Base-by-base conservation (phyloP, 2,888 invertebrate genomes). In the Diarsia brunnea region DNA sequence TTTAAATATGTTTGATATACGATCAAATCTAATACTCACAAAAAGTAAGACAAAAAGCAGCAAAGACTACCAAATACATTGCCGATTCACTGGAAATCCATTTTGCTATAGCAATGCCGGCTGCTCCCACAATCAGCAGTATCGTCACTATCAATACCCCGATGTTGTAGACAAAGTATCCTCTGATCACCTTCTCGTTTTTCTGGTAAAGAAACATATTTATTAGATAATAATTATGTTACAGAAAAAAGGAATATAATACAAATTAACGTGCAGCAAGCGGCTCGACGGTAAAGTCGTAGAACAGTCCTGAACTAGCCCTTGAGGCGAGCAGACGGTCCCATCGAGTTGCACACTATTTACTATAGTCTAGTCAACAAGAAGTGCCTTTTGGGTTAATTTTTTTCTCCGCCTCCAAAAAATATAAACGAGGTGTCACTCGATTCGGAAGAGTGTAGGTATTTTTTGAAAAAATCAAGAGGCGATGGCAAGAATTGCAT, bases 191-290 rank as follows among this genome's bases (percentile, higher is more conserved):
- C 16, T 72, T 72, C 5, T 51, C 63, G 19, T 82, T 74, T 89
- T 88, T 89, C 89, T 89, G 84, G 43, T 75, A 81, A 77, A 38
- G 61, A 61, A n/a, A 61, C 24, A 27, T 2, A n/a, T 66, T 55
- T 16, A 45, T 58, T 2, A 60, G 31, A 2, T 43, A 31, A 31
- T 31, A 38, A 38, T 4, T 38, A 4, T 38, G 38, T 38, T 38
- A 38, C 3, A 38, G 5, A 7, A 38, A 38, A 7, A 4, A 5
- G 38, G 38, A 38, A 7, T 31, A 31, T n/a, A n/a, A n/a, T 38
- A 38, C 38, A 38, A 38, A 38, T 38, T 5, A 38, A 38, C 3
- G 0, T 7, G 7, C 7, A 31, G 31, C 38, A 38, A 38, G 38
- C 38, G 38, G 38, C 38, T 38, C 38, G 38, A 38, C 38, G 31